Evolutionary conservation across 2,888 invertebrate genomes (phyloP).

Genomic region (Apodemia mormo): DNA sequence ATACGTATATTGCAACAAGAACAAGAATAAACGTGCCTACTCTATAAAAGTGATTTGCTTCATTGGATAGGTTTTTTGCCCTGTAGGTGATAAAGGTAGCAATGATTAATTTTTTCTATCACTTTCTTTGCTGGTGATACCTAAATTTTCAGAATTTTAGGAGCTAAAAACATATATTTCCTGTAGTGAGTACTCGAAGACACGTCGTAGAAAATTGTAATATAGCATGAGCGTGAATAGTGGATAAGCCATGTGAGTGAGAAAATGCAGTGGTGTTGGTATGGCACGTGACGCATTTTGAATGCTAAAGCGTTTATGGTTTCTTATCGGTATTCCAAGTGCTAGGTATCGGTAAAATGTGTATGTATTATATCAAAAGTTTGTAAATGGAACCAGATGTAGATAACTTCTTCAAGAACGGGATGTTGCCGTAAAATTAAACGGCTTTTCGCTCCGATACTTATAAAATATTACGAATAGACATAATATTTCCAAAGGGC

Average conservation of each 20-base stretch:
- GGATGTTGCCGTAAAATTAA: slow-evolving; percentile 17
- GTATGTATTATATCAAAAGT: slow-evolving; percentile 12
- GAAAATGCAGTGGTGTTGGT: slow-evolving; percentile 19
- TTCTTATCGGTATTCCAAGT: slow-evolving; percentile 13
- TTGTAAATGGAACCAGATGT: slow-evolving; percentile 18
- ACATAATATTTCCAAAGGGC: not conserved
- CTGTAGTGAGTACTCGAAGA: not conserved
- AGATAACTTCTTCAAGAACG: slow-evolving; percentile 16
- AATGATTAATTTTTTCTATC: too few relatives aligned
- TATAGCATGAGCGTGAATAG: slow-evolving; percentile 24
- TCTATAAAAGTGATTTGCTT: too few relatives aligned
- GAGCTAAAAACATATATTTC: not conserved
- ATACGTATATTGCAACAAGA: too few relatives aligned
- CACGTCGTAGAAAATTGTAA: slow-evolving; percentile 16
- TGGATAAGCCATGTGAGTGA: slow-evolving; percentile 21
- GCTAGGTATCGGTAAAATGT: not conserved
- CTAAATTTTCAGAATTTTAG: not conserved
- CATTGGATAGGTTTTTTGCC: too few relatives aligned
- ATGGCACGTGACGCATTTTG: slow-evolving; percentile 19
- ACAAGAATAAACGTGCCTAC: too few relatives aligned
- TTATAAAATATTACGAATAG: slow-evolving; percentile 11
- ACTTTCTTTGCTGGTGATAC: not conserved
- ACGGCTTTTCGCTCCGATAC: slow-evolving; percentile 16
- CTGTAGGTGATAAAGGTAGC: too few relatives aligned
- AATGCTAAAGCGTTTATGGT: slow-evolving; percentile 14